Base-by-base conservation (phyloP, 2,888 invertebrate genomes). In the Epinotia brunnichana region DNA sequence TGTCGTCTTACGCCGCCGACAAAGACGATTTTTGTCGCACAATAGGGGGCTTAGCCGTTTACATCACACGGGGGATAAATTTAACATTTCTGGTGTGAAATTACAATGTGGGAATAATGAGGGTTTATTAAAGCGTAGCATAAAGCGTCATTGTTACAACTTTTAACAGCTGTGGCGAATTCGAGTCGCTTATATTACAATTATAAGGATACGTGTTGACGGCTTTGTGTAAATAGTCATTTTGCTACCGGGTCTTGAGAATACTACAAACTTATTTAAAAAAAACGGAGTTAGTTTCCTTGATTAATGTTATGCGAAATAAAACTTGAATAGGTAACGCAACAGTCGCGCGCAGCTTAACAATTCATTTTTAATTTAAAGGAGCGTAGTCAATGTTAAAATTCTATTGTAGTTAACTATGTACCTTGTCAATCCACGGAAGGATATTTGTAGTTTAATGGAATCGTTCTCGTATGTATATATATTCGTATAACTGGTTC, bases 31-130 rank as follows among this genome's bases (percentile, higher is more conserved):
- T 85, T 86, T 85, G 79, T 81, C 83, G 80, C 77, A 90, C 90
- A 92, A 91, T 90, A 76, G 77, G n/a, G 78, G 85, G 86, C 84
- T 88, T 83, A 84, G 82, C 82, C 78, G 78, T 88, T 88, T 87
- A 88, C 87, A 90, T 91, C 89, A 88, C 86, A 88, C 83, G 82
- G 85, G 80, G 76, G 74, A 75, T 79, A 74, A 81, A 81, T 81
- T 79, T 80, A 79, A 82, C 77, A 80, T 80, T 82, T 83, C 83
- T 76, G 88, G 88, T 89, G 90, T 91, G 88, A 90, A 90, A 86
- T 87, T 83, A 82, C 81, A 79, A 81, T 80, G 82, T 84, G 82
- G 82, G 85, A 83, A 82, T 82, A 82, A 82, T 82, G 78, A 77
- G 78, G 82, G 81, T 82, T 77, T 79, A 79, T 85, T 85, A 83